phyloP scores from a whole-genome alignment of 1,140 invertebrate species.

The Drosophila sturtevanti region DNA sequence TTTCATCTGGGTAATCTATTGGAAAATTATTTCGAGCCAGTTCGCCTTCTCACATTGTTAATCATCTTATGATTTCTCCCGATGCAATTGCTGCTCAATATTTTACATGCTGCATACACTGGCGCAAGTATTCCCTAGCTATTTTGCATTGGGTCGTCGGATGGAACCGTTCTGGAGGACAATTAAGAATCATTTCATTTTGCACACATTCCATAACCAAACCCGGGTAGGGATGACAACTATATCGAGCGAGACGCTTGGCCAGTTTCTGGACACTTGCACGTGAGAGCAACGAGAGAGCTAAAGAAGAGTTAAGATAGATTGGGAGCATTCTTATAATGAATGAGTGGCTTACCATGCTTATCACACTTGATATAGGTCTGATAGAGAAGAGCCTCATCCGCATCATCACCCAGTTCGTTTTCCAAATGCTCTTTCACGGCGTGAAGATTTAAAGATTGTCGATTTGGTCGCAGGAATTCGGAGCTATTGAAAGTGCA shows the following conservation, averaged over 20 bases:
- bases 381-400: constrained; percentile 45
- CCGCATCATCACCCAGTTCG: constrained; percentile 37
- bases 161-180: constrained; percentile 45
- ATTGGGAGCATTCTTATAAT: accelerated
- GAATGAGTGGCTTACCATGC: constrained; percentile 33
- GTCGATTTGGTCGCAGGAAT: constrained; percentile 48
- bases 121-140: constrained; percentile 37
- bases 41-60: too few relatives aligned
- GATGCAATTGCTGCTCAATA: not conserved
- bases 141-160: constrained; percentile 38
- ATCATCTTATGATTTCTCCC: too few relatives aligned
- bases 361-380: constrained; percentile 63
- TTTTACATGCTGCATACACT: constrained; percentile 40
- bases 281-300: constrained; percentile 30
- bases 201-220: constrained; percentile 61
- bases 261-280: constrained; percentile 35
- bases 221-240: constrained; percentile 59
- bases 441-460: constrained; percentile 35
- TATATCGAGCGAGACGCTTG: constrained; percentile 26
- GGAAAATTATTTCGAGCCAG: too few relatives aligned
- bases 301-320: not conserved
- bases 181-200: constrained; percentile 66
- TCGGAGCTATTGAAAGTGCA: constrained; percentile 56
- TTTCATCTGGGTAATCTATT: not conserved
- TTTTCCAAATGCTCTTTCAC: constrained; percentile 48